Conservation (phyloP, 2,797 vertebrate genomes). For the Echiichthys vipera region DNA sequence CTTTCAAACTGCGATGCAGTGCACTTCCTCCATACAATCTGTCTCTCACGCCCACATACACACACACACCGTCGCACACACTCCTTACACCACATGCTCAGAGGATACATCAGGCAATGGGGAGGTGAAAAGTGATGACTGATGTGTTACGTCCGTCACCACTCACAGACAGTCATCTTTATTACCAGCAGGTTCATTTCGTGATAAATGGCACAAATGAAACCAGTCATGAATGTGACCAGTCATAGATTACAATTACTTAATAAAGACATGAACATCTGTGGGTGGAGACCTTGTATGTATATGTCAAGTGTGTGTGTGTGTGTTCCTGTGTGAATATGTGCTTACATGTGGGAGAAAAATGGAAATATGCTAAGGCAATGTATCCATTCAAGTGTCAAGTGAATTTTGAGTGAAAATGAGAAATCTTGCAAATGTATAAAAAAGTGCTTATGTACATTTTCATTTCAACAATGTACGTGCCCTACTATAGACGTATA, state of each 20-base stretch:
- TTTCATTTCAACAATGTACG: background rate
- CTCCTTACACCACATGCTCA: conserved; percentile 2
- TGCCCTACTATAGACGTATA: too few relatives aligned
- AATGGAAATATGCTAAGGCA: background rate
- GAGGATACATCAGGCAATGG: background rate
- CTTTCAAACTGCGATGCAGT: background rate
- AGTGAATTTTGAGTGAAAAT: background rate
- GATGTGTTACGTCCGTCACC: conserved; percentile 45
- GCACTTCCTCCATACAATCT: conserved; percentile 4
- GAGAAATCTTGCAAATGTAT: background rate
- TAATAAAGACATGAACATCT: conserved; percentile 45
- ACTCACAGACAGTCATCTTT: conserved; percentile 26
- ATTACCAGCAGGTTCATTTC: conserved; percentile 17
- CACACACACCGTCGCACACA: background rate
- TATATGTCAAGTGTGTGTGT: background rate
- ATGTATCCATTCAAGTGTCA: background rate
- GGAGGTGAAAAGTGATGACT: conserved; percentile 25
- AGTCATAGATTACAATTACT: conserved; percentile 33
- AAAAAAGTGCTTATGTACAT: background rate
- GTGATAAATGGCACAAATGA: conserved; percentile 29
- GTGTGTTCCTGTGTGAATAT: background rate
- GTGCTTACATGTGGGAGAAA: background rate
- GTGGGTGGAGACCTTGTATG: background rate
- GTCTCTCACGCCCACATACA: background rate
- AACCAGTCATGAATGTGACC: conserved; percentile 21